Conservation (phyloP, 2,797 vertebrate species). For the Pampus argenteus region DNA sequence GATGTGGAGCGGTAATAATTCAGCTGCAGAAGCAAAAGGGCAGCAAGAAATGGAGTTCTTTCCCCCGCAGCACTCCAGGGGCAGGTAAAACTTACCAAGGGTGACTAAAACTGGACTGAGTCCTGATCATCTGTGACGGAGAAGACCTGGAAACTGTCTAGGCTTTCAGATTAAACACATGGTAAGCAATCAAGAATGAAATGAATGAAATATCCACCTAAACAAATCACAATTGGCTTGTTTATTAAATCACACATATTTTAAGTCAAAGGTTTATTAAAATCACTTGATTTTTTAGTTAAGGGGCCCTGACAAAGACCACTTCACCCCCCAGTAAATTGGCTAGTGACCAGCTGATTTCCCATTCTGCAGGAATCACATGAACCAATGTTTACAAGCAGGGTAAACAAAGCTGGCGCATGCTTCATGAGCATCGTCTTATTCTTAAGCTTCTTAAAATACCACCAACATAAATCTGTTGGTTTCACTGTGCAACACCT, state of each 20-base stretch:
- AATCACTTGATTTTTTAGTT: not conserved
- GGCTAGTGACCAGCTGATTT: not conserved
- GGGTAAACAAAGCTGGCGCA: conserved; percentile 25
- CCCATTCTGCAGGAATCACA: conserved; percentile 20
- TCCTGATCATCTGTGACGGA: conserved; percentile 19
- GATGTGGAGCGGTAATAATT: conserved; percentile 53
- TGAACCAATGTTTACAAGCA: conserved; percentile 43
- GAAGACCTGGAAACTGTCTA: not conserved
- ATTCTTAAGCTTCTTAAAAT: conserved; percentile 71
- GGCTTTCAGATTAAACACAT: not conserved
- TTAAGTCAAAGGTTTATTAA: no score
- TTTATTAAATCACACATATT: no score
- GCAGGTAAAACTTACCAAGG: conserved; percentile 4
- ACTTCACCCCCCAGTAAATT: no score
- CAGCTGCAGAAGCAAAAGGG: conserved; percentile 30
- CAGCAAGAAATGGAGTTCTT: conserved; percentile 22
- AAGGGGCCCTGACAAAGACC: no score
- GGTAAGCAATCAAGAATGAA: not conserved
- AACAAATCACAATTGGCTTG: no score
- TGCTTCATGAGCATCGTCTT: conserved; percentile 32
- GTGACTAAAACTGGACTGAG: not conserved
- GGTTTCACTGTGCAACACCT: conserved; percentile 28
- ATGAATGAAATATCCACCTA: no score
- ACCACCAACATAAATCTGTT: conserved; percentile 48
- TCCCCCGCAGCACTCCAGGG: not conserved